phyloP scores from a whole-genome alignment of 2,888 invertebrate genomes.

The Zele albiditarsus region DNA sequence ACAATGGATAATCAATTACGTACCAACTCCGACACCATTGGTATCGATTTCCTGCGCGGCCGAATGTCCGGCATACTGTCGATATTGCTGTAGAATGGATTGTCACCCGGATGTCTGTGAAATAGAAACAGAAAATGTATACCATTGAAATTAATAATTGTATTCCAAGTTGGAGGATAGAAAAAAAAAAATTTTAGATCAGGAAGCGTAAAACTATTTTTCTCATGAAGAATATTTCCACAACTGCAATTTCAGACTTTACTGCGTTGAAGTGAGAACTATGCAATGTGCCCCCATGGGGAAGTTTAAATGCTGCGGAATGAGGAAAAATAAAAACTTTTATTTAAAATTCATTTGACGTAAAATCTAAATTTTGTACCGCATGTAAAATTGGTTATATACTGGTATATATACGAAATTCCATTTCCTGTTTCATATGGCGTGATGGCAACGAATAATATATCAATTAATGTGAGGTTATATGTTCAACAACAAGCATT shows the following conservation, averaged over 20 bases:
- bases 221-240: neutral
- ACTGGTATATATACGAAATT: neutral
- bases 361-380: neutral
- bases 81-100: conserved; percentile 99
- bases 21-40: conserved; percentile 99
- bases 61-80: conserved; percentile 99
- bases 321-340: neutral
- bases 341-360: neutral
- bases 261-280: neutral
- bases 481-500: neutral
- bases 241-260: neutral
- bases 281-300: neutral
- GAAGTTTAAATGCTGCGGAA: neutral
- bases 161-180: neutral
- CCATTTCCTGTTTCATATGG: neutral
- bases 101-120: conserved; percentile 91
- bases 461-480: neutral
- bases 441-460: neutral
- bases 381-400: neutral
- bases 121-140: conserved; percentile 50
- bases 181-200: neutral
- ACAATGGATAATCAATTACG: conserved; percentile 75
- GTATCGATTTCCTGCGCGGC: conserved; percentile 96
- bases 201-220: neutral
- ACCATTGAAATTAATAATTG: neutral